phyloP scores from a whole-genome alignment of 2,113 vertebrate species.

The Ptychochromis oligacanthus region DNA sequence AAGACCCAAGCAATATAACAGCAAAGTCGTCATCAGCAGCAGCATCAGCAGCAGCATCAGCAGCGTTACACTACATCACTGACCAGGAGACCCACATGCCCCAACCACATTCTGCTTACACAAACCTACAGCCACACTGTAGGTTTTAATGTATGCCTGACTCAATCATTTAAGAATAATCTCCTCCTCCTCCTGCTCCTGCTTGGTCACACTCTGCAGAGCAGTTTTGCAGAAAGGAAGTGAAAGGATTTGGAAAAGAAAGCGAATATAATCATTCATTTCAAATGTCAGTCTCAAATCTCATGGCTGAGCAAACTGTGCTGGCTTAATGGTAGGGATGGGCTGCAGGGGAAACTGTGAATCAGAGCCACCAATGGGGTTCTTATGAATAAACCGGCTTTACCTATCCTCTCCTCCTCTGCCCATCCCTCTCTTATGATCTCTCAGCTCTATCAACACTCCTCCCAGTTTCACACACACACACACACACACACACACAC shows the following conservation, averaged over 20 bases:
- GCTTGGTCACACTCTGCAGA: neutral
- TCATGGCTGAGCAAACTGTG: slow-evolving; percentile 12
- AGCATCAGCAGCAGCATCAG: slow-evolving; percentile 49
- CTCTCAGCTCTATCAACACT: slow-evolving; percentile 29
- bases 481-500: neutral
- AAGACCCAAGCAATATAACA: slow-evolving; percentile 70
- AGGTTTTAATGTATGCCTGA: slow-evolving; percentile 8
- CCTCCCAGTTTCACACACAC: slow-evolving; percentile 22
- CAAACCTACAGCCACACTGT: slow-evolving; percentile 23
- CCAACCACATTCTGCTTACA: slow-evolving; percentile 41
- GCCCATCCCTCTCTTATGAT: slow-evolving; percentile 40
- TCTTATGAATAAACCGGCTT: slow-evolving; percentile 69
- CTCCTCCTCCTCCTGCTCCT: neutral
- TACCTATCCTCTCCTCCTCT: slow-evolving; percentile 34
- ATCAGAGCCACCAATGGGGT: slow-evolving; percentile 44
- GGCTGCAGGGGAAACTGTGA: slow-evolving; percentile 27
- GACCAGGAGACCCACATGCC: slow-evolving; percentile 68
- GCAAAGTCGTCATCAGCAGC: slow-evolving; percentile 70
- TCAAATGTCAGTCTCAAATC: slow-evolving; percentile 17
- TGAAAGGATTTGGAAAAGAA: slow-evolving; percentile 30
- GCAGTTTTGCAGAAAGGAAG: slow-evolving; percentile 11
- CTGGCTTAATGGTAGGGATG: slow-evolving; percentile 18
- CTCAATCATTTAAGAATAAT: slow-evolving; percentile 6
- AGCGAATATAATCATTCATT: slow-evolving; percentile 25
- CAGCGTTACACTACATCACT: slow-evolving; percentile 63